These are phyloP conservation scores for Hyla sarda DNA, from an alignment of 2,113 vertebrate genomes.

Conservation along the genomic window DNA sequence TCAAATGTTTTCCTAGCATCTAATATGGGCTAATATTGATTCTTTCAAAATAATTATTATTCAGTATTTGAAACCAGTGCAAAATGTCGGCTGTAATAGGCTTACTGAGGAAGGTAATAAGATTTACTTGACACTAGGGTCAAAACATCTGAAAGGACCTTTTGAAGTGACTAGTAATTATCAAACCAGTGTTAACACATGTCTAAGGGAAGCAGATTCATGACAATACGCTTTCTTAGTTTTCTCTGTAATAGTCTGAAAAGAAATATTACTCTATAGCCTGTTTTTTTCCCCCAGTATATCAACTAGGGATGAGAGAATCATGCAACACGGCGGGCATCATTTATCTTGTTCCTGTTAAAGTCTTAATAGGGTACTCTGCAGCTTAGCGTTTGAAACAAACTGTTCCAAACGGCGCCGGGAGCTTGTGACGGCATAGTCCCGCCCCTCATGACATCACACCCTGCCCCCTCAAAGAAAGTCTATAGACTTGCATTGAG, in stretches of 20 bases:
- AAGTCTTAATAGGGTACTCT: too few species aligned
- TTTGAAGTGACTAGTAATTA: not conserved
- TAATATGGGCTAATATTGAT: not conserved
- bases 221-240: not conserved
- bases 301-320: too few species aligned
- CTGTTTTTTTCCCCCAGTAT: too few species aligned
- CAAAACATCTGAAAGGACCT: conserved; percentile 1
- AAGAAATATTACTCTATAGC: not conserved
- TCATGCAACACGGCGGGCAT: too few species aligned
- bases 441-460: too few species aligned
- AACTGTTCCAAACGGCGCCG: too few species aligned
- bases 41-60: not conserved
- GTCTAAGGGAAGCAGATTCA: not conserved
- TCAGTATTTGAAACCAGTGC: not conserved
- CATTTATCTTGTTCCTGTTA: too few species aligned
- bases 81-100: not conserved
- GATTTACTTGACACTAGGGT: not conserved
- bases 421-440: too few species aligned
- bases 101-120: not conserved
- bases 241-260: not conserved
- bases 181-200: not conserved
- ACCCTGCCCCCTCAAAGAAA: too few species aligned
- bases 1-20: too few species aligned
- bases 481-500: too few species aligned
- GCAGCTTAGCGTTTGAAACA: too few species aligned